phyloP scores from a whole-genome alignment of 2,797 vertebrate genomes.

The Morelia viridis region DNA sequence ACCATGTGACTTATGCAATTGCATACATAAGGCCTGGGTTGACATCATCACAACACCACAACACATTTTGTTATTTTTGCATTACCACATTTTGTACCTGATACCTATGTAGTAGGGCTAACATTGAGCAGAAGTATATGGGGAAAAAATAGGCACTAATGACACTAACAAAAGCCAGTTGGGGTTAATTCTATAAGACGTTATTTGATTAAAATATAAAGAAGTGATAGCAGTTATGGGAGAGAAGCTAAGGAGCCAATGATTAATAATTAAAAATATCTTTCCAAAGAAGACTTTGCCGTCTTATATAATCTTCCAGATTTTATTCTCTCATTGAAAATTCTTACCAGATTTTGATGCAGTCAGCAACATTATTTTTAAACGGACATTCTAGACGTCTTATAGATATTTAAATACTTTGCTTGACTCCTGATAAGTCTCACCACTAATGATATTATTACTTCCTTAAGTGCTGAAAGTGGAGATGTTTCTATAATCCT shows the following conservation, averaged over 20 bases:
- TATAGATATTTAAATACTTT: conserved; percentile 22
- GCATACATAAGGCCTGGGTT: background rate
- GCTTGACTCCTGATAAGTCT: conserved; percentile 27
- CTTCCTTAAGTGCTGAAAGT: conserved; percentile 19
- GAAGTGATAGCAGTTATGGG: background rate
- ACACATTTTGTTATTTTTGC: background rate
- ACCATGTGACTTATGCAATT: background rate
- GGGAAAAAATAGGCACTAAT: background rate
- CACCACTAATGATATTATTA: background rate
- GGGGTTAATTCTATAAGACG: background rate
- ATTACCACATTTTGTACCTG: background rate
- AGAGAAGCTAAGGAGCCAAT: background rate
- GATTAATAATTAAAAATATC: conserved; percentile 17
- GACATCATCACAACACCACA: background rate
- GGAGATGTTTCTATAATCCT: conserved; percentile 21
- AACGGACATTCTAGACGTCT: background rate
- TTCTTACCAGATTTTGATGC: background rate
- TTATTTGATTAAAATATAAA: background rate
- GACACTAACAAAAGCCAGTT: background rate
- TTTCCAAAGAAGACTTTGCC: background rate
- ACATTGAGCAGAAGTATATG: background rate
- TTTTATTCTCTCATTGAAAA: background rate
- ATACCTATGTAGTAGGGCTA: background rate
- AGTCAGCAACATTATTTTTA: conserved; percentile 17
- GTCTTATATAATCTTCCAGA: background rate